Evolutionary conservation across 2,888 invertebrate species (phyloP).

Genomic region (Pterobdella sp.): DNA sequence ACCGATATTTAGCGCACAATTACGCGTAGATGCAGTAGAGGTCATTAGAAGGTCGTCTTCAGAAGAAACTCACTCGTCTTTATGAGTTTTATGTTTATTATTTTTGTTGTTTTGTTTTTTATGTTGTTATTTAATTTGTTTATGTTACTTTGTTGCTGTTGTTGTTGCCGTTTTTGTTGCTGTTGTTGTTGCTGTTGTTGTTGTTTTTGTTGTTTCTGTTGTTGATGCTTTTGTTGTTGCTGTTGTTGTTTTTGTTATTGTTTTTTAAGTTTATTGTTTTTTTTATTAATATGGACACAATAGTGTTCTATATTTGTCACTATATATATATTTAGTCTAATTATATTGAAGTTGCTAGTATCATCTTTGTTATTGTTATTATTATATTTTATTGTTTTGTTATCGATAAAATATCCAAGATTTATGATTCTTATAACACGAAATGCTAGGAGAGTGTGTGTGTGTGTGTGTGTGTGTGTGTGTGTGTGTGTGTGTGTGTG

Average conservation of each 20-base stretch:
- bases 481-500: conserved; percentile 13
- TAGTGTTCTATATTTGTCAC: too few species aligned
- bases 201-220: background rate
- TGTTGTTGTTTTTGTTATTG: background rate
- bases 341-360: too few species aligned
- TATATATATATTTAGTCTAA: too few species aligned
- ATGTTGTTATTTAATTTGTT: background rate
- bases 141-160: background rate
- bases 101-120: background rate
- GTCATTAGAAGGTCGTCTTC: background rate
- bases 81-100: background rate
- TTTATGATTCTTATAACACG: conserved; percentile 1
- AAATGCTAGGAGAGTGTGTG: conserved; percentile 1
- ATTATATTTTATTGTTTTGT: conserved; percentile 10
- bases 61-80: conserved; percentile 7
- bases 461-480: conserved; percentile 14
- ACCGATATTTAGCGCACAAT: background rate
- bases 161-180: background rate
- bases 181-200: background rate
- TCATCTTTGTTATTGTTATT: background rate
- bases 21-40: background rate
- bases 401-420: background rate
- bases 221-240: background rate
- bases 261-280: too few species aligned
- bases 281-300: too few species aligned